Evolutionary conservation across 1,140 invertebrate species (phyloP), one percentile per base, ranked within the genome.

Genomic region (Drosophila gunungcola): DNA sequence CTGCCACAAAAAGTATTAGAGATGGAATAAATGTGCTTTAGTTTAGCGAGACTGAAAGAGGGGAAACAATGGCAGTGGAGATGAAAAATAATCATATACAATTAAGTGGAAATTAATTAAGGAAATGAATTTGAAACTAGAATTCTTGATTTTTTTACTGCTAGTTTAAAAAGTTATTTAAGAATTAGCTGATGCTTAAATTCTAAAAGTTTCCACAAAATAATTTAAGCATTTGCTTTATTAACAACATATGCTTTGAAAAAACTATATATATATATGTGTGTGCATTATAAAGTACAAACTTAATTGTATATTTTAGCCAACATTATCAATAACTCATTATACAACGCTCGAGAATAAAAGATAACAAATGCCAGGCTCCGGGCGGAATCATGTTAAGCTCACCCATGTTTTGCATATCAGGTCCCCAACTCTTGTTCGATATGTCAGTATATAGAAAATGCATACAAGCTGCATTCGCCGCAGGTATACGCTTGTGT

Each of bases 371-470:
- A 36, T 41, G 21, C 3, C 10, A 5, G 7, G 41, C 51, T 25
- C 0, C 11, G 5, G 52, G 64, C 36, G 13, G 27, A 29, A 49
- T 29, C 9, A 57, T 70, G 67, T 69, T 52, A 36, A 43, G 38
- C 46, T 67, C 25, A n/a, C 16, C 29, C 27, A 74, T 46, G 56
- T 43, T 62, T 65, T 74, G 70, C 41, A 64, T 65, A 62, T 45
- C 39, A 74, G 32, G 42, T 34, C 38, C 36, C 12, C 27, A 13
- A 42, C 38, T 55, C 38, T 41, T 43, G 53, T 34, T 52, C 27
- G 34, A 46, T 60, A 52, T 53, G 34, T 36, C 2, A 32, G 27
- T 54, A 41, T 68, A 21, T 43, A n/a, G 42, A 36, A 68, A 67
- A 68, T 76, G 55, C 62, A 53, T 58, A 36, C 56, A 54, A 51